Base-by-base conservation (phyloP, 2,797 vertebrate species). In the Dromococcyx pavoninus region DNA sequence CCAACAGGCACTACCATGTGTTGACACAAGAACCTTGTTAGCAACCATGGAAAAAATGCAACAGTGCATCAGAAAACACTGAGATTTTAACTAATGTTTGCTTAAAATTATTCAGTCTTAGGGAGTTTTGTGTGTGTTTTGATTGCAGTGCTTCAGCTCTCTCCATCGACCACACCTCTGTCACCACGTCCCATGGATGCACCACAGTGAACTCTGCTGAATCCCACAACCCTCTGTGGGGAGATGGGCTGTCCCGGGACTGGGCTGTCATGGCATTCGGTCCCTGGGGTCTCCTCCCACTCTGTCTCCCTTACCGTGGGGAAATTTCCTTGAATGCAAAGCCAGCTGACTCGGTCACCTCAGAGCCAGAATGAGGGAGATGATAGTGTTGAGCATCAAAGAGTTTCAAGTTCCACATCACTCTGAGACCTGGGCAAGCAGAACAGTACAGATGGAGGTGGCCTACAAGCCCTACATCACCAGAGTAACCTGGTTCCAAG, bases 181-280 rank as follows among this genome's bases (percentile, higher is more conserved):
- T 16, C 35, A 39, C 44, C 62, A 76, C 9, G 3, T 75, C 61
- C 56, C 0, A 0, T 4, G 35, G 37, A 28, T 57, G 44, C 11
- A 48, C 8, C 33, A 30, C 28, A 8, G 12, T 2, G 6, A 91
- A 25, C 8, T 50, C 39, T 12, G 6, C 25, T 22, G 35, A 80
- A 56, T 62, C 23, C 3, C 33, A n/a, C 7, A 5, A 7, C 5
- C 7, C 48, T 33, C 18, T 33, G 24, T 28, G 39, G 10, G 43
- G n/a, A 50, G 28, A 62, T 7, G 23, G n/a, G 16, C 9, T 39
- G 18, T n/a, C 37, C 0, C 15, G 48, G 53, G 37, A 33, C 60
- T 35, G 11, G 22, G 22, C 19, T 72, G 43, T 21, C 48, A 28
- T 5, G 17, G 27, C 54, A 43, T 69, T 61, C 0, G 0, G 46